phyloP scores from a whole-genome alignment of 2,888 invertebrate genomes.

The Tiphia femorata region DNA sequence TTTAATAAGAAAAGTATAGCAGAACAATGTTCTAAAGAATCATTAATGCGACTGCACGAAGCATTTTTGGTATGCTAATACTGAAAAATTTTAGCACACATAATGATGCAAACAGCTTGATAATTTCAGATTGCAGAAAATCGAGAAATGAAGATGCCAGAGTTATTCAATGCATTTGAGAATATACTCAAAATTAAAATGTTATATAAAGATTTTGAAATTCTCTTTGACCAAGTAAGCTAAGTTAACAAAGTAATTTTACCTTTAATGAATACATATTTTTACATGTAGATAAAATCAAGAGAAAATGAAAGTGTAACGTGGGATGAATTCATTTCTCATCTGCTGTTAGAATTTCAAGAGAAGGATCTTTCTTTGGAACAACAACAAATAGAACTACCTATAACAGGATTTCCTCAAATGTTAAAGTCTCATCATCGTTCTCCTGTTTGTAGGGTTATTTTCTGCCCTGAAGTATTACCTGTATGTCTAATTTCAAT shows the following conservation, averaged over 20 bases:
- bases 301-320: constrained; percentile 71
- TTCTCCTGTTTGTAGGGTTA: constrained; percentile 76
- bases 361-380: constrained; percentile 76
- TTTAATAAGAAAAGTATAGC: constrained; percentile 43
- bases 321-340: constrained; percentile 86
- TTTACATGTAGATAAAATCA: constrained; percentile 71
- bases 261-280: background rate
- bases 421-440: constrained; percentile 77
- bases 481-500: constrained; percentile 66
- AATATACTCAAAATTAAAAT: constrained; percentile 44
- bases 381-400: constrained; percentile 74
- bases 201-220: constrained; percentile 73
- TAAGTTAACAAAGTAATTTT: background rate
- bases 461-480: constrained; percentile 74
- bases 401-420: constrained; percentile 74
- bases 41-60: constrained; percentile 47
- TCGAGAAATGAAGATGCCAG: constrained; percentile 40
- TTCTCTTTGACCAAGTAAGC: constrained; percentile 75
- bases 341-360: constrained; percentile 81
- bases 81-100: background rate
- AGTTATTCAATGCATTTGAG: constrained; percentile 46
- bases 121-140: constrained; percentile 36
- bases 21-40: constrained; percentile 51
- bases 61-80: constrained; percentile 46
- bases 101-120: constrained; percentile 1